Base-by-base conservation (phyloP, 1,140 invertebrate species). In the Periplaneta americana region DNA sequence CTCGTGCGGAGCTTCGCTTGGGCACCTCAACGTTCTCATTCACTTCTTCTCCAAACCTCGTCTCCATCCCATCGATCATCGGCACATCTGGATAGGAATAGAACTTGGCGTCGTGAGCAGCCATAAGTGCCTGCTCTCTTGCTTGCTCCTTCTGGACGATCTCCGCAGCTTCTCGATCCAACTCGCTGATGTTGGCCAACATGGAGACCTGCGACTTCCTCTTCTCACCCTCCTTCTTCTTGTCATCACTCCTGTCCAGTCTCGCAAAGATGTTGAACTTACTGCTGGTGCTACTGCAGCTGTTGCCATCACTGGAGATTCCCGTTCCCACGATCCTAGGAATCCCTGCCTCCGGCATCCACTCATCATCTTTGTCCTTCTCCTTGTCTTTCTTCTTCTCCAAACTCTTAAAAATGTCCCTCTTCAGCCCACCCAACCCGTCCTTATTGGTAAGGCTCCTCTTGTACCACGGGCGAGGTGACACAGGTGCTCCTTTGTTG, bases 111-210 rank as follows among this genome's bases (percentile, higher is more conserved):
- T 86, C 82, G 85, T 89, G 57, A 84, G 83, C 79, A 85, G 80
- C 86, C 85, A 86, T 33, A 84, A 86, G 28, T 84, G 86, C 81
- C 86, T 85, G 36, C 85, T 87, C 85, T 36, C 85, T 86, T 31
- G 88, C 89, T 81, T 90, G 89, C 82, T 91, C 90, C 84, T 91
- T 89, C 81, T 92, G 91, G 35, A 96, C 91, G 81, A 96, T 95
- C 85, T 94, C 93, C 0, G 92, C 91, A 2, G 95, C 94, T 88
- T 96, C 94, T 84, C 93, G 90, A 86, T 96, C 95, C 33, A 96
- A 87, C 85, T 95, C 94, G 85, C 94, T 95, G 82, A 96, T 95
- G 85, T 94, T 96, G 0, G 93, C 92, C n/a, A 96, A 86, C 81
- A 94, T 90, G 33, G 92, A 93, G 13, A 93, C 86, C 15, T 91